These are phyloP conservation scores for Cephus cinctus DNA, from an alignment of 1,140 invertebrate species.

Conservation along the genomic window DNA sequence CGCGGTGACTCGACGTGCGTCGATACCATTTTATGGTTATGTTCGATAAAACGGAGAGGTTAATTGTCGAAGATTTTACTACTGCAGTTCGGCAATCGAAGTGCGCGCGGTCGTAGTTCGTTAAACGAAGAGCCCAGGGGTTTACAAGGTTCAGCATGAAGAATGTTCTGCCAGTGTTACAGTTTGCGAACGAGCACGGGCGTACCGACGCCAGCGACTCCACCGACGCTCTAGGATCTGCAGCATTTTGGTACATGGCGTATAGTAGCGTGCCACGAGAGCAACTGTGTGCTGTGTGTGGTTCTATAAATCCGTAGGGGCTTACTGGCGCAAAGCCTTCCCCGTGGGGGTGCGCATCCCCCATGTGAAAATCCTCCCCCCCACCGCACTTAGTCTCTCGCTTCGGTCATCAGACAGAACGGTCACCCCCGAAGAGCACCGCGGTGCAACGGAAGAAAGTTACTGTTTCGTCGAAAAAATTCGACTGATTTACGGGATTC, in stretches of 20 bases:
- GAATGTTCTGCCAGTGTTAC: slow-evolving; percentile 16
- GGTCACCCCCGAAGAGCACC: no score
- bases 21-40: neutral
- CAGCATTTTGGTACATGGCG: slow-evolving; percentile 46
- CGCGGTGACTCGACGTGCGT: neutral
- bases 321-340: slow-evolving; percentile 48
- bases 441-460: no score
- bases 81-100: neutral
- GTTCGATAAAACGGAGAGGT: neutral
- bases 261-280: slow-evolving; percentile 25
- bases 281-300: slow-evolving; percentile 29
- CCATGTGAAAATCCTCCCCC: slow-evolving; percentile 20
- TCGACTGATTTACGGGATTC: no score
- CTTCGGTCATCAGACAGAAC: no score
- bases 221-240: slow-evolving; percentile 28
- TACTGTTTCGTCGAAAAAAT: no score
- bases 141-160: slow-evolving; percentile 11
- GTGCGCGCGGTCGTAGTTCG: slow-evolving; percentile 15
- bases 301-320: slow-evolving; percentile 50
- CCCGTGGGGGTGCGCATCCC: slow-evolving; percentile 28
- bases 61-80: no score
- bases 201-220: no score
- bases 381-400: slow-evolving; percentile 5
- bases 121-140: slow-evolving; percentile 15
- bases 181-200: slow-evolving; percentile 25